Evolutionary conservation across 2,113 vertebrate species (phyloP).

Genomic region (Emydura subglobosa): DNA sequence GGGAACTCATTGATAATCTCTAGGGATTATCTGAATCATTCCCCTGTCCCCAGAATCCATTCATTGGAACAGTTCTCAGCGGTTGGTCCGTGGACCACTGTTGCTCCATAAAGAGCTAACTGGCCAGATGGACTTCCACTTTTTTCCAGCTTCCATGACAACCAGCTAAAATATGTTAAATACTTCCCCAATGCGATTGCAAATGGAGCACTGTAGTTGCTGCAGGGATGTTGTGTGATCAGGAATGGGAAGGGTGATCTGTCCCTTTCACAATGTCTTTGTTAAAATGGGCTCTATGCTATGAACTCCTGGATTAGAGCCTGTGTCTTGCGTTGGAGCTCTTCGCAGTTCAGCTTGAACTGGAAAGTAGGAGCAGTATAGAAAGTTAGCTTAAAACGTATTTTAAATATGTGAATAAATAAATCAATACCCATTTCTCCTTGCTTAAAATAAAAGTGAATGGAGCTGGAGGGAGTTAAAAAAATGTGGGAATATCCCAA

Average conservation of each 20-base stretch:
- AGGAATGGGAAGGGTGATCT: not conserved
- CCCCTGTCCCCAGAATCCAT: not conserved
- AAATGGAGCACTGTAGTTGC: fast-evolving
- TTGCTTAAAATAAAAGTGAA: not conserved
- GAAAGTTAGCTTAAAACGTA: not conserved
- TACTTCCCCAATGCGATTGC: not conserved
- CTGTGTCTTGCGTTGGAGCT: not conserved
- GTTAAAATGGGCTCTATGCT: not conserved
- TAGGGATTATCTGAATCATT: not conserved
- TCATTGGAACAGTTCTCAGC: not conserved
- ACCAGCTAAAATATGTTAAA: fast-evolving
- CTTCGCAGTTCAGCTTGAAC: fast-evolving
- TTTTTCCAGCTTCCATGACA: not conserved
- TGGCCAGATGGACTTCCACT: not conserved
- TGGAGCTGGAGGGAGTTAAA: not conserved
- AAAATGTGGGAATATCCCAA: not conserved
- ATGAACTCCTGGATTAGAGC: not conserved
- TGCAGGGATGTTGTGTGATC: not conserved
- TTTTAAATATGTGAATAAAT: fast-evolving
- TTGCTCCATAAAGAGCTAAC: not conserved
- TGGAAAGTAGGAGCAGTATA: not conserved
- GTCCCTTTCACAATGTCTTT: not conserved
- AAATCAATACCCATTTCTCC: not conserved
- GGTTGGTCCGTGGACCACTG: not conserved
- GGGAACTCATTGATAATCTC: not conserved